Evolutionary conservation across 92 coral and sea anemone genomes (phyloP).

Genomic region (Phymanthus crucifer): DNA sequence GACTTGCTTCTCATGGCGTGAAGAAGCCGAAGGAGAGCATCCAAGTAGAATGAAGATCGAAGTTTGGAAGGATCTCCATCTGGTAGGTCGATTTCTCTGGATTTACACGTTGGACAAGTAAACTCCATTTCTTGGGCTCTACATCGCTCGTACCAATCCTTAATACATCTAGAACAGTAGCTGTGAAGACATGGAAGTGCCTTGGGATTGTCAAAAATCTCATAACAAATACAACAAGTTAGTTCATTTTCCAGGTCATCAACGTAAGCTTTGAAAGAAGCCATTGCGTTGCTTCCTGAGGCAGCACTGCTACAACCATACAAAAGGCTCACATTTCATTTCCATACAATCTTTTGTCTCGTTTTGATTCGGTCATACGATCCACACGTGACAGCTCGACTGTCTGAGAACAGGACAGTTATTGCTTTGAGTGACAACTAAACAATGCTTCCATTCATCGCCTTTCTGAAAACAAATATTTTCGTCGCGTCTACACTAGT

Average conservation of each 20-base stretch:
- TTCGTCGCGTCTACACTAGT: too few relatives aligned
- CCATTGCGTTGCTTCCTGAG: not conserved
- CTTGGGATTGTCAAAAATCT: constrained; percentile 13
- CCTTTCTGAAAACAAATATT: too few relatives aligned
- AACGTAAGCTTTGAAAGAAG: not conserved
- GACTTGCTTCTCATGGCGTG: constrained; percentile 6
- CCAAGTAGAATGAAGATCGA: constrained; percentile 16
- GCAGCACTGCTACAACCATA: not conserved
- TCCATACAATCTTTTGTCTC: not conserved
- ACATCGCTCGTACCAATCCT: constrained; percentile 13
- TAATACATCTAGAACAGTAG: constrained; percentile 9
- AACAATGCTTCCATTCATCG: too few relatives aligned
- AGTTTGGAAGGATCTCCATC: constrained; percentile 20
- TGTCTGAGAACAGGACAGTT: too few relatives aligned
- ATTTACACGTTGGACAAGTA: constrained; percentile 12
- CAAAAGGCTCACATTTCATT: not conserved
- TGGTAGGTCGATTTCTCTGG: not conserved
- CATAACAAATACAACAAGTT: constrained; percentile 21
- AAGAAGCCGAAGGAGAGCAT: constrained; percentile 6
- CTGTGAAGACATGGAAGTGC: constrained; percentile 18
- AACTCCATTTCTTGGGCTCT: not conserved
- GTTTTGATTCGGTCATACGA: too few relatives aligned
- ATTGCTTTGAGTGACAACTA: too few relatives aligned
- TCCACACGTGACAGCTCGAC: too few relatives aligned
- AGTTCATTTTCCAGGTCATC: constrained; percentile 6